phyloP scores from a whole-genome alignment of 2,888 invertebrate species.

The Leptinotarsa tumamoca region DNA sequence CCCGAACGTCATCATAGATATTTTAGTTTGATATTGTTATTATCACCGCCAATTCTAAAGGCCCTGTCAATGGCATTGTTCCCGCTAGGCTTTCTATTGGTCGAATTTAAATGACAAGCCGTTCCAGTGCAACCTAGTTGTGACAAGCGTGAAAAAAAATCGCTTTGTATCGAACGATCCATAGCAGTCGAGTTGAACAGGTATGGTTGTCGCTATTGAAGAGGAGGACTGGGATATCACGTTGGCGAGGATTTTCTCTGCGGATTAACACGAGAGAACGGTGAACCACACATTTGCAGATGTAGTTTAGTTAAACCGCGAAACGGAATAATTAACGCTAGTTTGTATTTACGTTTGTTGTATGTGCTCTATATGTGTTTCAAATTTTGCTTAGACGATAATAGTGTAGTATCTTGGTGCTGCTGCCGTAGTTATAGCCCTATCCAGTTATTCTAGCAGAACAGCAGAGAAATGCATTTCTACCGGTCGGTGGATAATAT shows the following conservation, averaged over 20 bases:
- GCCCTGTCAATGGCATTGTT: neutral
- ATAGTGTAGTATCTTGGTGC: constrained; percentile 33
- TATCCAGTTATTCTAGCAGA: constrained; percentile 9
- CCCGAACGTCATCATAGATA: too few relatives aligned
- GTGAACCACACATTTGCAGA: constrained; percentile 55
- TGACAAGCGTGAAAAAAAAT: neutral
- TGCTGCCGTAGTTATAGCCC: neutral
- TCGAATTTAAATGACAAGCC: neutral
- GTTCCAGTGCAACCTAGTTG: neutral
- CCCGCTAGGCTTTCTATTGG: neutral
- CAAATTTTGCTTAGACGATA: constrained; percentile 40
- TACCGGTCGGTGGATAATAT: neutral
- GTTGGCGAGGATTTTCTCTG: constrained; percentile 49
- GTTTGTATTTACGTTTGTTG: constrained; percentile 54
- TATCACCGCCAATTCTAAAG: too few relatives aligned
- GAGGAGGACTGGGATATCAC: constrained; percentile 42
- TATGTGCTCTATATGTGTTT: constrained; percentile 41
- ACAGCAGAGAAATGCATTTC: neutral
- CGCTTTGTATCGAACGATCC: neutral
- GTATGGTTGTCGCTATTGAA: constrained; percentile 40
- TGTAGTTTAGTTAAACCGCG: constrained; percentile 55
- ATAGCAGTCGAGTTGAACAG: constrained; percentile 17
- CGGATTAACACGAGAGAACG: constrained; percentile 53
- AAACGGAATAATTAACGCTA: constrained; percentile 57
- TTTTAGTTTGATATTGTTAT: too few relatives aligned